These are phyloP conservation scores for Nezara viridula DNA, from an alignment of 2,888 invertebrate genomes.

Conservation along the genomic window DNA sequence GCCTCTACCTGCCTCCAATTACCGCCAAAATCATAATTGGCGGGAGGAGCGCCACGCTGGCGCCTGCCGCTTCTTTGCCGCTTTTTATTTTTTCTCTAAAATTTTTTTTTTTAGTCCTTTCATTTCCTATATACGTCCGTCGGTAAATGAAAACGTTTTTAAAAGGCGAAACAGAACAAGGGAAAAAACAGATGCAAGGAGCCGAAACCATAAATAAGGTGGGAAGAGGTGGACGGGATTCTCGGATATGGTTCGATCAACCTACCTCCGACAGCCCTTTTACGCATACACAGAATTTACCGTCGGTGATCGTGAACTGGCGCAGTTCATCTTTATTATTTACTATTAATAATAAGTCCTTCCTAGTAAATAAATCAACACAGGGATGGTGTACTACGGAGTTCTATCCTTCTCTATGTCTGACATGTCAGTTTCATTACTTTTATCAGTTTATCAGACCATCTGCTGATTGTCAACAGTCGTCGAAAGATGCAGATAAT, in stretches of 20 bases:
- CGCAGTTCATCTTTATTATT: too few species aligned
- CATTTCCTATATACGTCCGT: slow-evolving; percentile 44
- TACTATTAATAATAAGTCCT: too few species aligned
- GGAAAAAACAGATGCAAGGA: slow-evolving; percentile 32
- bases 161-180: slow-evolving; percentile 16
- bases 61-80: slow-evolving; percentile 10
- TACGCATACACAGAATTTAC: neutral
- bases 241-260: neutral
- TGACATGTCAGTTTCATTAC: too few species aligned
- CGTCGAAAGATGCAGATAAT: too few species aligned
- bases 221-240: neutral
- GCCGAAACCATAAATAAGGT: slow-evolving; percentile 44
- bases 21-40: slow-evolving; percentile 51
- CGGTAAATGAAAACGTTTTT: slow-evolving; percentile 47
- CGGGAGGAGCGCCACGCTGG: slow-evolving; percentile 17
- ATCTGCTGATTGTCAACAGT: too few species aligned
- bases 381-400: too few species aligned
- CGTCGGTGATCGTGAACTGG: neutral
- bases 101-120: slow-evolving; percentile 40
- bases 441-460: too few species aligned
- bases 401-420: too few species aligned
- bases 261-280: neutral
- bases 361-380: too few species aligned
- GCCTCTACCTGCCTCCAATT: slow-evolving; percentile 33
- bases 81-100: neutral